A percentile compares a stretch with the other conserved stretches of the same genome.
Evolutionary conservation across 2,888 invertebrate genomes (phyloP).

Genomic region (Sabatieria punctata): DNA sequence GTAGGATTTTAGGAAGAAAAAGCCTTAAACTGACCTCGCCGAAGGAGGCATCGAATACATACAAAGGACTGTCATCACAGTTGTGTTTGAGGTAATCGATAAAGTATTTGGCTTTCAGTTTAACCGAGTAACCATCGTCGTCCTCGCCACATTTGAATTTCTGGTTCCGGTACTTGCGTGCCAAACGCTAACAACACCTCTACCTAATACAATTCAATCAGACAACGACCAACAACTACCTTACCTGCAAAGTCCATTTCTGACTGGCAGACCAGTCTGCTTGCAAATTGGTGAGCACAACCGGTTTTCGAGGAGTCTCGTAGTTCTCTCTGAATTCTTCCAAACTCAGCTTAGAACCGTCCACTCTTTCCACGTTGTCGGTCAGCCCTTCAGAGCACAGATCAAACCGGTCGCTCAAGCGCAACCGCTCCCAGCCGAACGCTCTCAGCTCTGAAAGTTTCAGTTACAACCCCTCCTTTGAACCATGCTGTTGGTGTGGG

Average conservation of each 20-base stretch:
- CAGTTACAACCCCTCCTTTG: too few species aligned
- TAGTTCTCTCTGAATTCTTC: slow-evolving; percentile 72
- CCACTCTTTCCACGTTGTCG: slow-evolving; percentile 71
- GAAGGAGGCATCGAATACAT: slow-evolving; percentile 98
- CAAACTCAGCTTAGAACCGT: slow-evolving; percentile 49
- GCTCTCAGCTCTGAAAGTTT: slow-evolving; percentile 10
- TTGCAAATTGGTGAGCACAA: slow-evolving; percentile 68
- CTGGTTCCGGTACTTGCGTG: slow-evolving; percentile 93
- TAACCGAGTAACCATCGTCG: slow-evolving; percentile 96
- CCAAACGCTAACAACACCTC: slow-evolving; percentile 53
- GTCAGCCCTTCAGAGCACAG: background rate
- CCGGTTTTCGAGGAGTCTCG: slow-evolving; percentile 77
- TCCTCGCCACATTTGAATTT: slow-evolving; percentile 99
- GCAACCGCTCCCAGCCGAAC: slow-evolving; percentile 10
- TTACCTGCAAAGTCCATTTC: slow-evolving; percentile 73
- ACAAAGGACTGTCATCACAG: slow-evolving; percentile 88
- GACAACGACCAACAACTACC: too few species aligned
- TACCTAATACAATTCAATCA: too few species aligned
- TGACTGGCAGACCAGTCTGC: slow-evolving; percentile 67
- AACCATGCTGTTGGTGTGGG: too few species aligned
- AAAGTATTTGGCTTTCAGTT: slow-evolving; percentile 48
- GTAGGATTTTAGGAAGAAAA: too few species aligned
- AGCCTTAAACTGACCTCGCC: slow-evolving; percentile 63
- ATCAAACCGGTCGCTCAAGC: slow-evolving; percentile 5
- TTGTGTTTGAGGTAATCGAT: slow-evolving; percentile 21